Evolutionary conservation across 2,888 invertebrate species (phyloP).

Genomic region (Drosophila merina): DNA sequence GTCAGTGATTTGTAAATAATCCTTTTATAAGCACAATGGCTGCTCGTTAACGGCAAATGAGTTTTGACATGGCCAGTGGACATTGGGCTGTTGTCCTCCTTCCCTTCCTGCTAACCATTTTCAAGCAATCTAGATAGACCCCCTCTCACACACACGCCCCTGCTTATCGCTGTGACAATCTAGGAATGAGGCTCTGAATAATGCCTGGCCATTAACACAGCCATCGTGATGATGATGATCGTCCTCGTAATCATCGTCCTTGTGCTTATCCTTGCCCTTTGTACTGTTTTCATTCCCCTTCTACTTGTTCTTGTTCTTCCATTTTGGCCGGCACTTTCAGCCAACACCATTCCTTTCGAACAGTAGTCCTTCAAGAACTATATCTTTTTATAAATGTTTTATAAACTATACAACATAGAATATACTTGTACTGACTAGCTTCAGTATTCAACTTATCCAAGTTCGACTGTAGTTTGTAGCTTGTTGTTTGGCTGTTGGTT

Average conservation of each 20-base stretch:
- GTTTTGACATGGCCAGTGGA: slow-evolving; percentile 76
- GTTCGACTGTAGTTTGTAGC: slow-evolving; percentile 22
- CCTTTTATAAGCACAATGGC: slow-evolving; percentile 82
- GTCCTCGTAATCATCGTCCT: slow-evolving; percentile 24
- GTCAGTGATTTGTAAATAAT: slow-evolving; percentile 83
- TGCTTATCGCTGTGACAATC: slow-evolving; percentile 69
- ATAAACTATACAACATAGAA: not conserved
- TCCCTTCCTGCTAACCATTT: not conserved
- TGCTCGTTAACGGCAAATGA: slow-evolving; percentile 81
- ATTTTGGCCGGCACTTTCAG: slow-evolving; percentile 58
- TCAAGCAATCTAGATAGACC: slow-evolving; percentile 21
- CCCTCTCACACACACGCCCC: slow-evolving; percentile 15
- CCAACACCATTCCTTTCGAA: slow-evolving; percentile 59
- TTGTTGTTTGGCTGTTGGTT: slow-evolving; percentile 55
- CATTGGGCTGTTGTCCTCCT: slow-evolving; percentile 33
- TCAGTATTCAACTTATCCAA: slow-evolving; percentile 6
- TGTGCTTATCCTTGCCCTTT: slow-evolving; percentile 46
- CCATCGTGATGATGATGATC: slow-evolving; percentile 48
- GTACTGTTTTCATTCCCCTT: slow-evolving; percentile 7
- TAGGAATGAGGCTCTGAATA: slow-evolving; percentile 73
- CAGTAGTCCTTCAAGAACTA: not conserved
- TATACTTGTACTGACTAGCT: no score
- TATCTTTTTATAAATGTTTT: not conserved
- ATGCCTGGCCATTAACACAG: slow-evolving; percentile 75
- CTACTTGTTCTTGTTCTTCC: slow-evolving; percentile 6